Conservation (phyloP, 2,797 vertebrate species). For the Sciurus vulgaris region DNA sequence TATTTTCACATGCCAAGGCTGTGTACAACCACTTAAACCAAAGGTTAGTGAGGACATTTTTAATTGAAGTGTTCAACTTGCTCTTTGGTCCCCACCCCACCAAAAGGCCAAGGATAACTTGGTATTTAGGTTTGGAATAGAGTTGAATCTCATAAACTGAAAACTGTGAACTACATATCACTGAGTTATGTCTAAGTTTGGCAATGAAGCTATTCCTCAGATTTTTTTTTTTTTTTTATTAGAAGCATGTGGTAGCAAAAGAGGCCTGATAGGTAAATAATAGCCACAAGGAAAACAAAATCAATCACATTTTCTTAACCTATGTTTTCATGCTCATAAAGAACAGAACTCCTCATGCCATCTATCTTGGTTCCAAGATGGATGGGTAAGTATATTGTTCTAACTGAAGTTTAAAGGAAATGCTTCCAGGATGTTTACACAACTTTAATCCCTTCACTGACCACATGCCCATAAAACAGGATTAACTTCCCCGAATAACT, state of each 20-base stretch:
- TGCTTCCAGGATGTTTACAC: slow-evolving; percentile 17
- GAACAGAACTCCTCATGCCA: neutral
- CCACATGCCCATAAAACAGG: slow-evolving; percentile 40
- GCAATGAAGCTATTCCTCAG: neutral
- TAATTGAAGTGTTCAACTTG: rapidly evolving
- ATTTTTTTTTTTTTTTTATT: neutral
- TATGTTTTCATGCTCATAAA: neutral
- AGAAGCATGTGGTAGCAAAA: neutral
- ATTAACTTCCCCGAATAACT: slow-evolving; percentile 65
- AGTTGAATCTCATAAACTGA: neutral
- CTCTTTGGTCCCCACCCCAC: rapidly evolving
- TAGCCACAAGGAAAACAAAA: neutral
- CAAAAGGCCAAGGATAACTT: neutral
- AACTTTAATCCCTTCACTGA: slow-evolving; percentile 51
- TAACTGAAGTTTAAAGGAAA: slow-evolving; percentile 51
- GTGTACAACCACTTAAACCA: neutral
- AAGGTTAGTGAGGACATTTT: neutral
- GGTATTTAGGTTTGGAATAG: neutral
- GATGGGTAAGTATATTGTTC: neutral
- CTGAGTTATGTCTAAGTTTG: neutral
- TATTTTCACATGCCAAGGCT: neutral
- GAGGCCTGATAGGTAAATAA: neutral
- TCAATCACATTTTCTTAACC: neutral
- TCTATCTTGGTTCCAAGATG: neutral
- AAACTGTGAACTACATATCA: neutral